These are phyloP conservation scores for Agrotis segetum DNA, from an alignment of 2,888 invertebrate species.

Conservation along the genomic window DNA sequence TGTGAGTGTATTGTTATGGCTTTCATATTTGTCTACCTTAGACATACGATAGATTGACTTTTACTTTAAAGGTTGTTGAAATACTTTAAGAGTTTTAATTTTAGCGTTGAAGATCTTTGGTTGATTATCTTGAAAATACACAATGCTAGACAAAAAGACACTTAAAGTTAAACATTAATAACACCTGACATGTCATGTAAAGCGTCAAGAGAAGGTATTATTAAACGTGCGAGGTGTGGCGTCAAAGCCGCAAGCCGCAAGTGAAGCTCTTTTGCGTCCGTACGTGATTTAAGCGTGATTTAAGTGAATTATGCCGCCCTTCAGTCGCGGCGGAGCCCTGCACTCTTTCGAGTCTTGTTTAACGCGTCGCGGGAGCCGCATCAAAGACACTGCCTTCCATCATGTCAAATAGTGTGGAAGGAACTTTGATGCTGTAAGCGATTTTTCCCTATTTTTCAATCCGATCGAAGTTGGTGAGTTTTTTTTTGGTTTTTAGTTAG, in stretches of 20 bases:
- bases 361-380: constrained; percentile 84
- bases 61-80: not conserved
- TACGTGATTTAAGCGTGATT: constrained; percentile 82
- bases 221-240: constrained; percentile 65
- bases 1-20: constrained; percentile 44
- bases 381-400: constrained; percentile 80
- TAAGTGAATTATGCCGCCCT: constrained; percentile 87
- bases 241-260: constrained; percentile 67
- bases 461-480: not conserved
- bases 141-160: not conserved
- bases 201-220: constrained; percentile 66
- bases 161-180: constrained; percentile 3
- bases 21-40: not conserved
- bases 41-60: not conserved
- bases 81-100: not conserved
- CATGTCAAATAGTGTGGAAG: constrained; percentile 74
- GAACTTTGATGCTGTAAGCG: constrained; percentile 57
- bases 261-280: constrained; percentile 76
- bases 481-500: not conserved
- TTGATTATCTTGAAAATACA: not conserved
- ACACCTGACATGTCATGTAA: constrained; percentile 18
- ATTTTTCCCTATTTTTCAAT: constrained; percentile 37
- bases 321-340: constrained; percentile 68
- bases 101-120: not conserved
- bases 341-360: constrained; percentile 80